A percentile compares a stretch with the other conserved stretches of the same genome.
These are phyloP conservation scores for Diaperis boleti DNA, from an alignment of 2,888 invertebrate genomes.

Conservation along the genomic window DNA sequence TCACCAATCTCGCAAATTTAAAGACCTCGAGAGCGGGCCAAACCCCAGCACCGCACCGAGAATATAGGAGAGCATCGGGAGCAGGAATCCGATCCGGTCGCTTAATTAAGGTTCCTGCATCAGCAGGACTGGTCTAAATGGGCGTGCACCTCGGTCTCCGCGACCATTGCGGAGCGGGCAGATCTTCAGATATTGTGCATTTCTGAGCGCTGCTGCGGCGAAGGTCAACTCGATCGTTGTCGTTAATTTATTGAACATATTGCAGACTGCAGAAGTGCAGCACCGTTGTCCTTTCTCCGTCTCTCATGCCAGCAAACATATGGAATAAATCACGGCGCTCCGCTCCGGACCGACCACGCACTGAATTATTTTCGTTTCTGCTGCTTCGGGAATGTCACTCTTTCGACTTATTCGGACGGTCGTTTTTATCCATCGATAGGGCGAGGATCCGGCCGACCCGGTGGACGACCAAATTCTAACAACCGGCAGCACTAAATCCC, in stretches of 20 bases:
- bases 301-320: constrained; percentile 41
- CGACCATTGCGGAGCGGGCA: constrained; percentile 48
- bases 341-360: constrained; percentile 34
- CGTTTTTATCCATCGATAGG: too few relatives aligned
- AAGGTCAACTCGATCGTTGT: constrained; percentile 53
- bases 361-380: constrained; percentile 40
- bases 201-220: constrained; percentile 47
- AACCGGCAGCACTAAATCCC: constrained; percentile 24
- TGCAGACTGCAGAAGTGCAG: constrained; percentile 47
- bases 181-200: constrained; percentile 52
- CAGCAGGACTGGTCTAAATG: constrained; percentile 25
- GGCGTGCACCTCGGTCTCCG: constrained; percentile 35
- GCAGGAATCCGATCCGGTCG: too few relatives aligned
- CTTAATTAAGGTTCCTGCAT: too few relatives aligned
- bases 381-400: constrained; percentile 35
- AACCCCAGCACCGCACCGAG: too few relatives aligned
- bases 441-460: too few relatives aligned
- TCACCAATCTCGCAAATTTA: too few relatives aligned
- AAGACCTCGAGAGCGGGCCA: too few relatives aligned
- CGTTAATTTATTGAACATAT: constrained; percentile 53
- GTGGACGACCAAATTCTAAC: constrained; percentile 7
- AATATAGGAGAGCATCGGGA: too few relatives aligned
- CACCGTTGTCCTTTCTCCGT: constrained; percentile 30
- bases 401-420: constrained; percentile 31
- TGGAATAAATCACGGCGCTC: constrained; percentile 38